Conservation (phyloP, 2,797 vertebrate genomes). For the Prionace glauca region DNA sequence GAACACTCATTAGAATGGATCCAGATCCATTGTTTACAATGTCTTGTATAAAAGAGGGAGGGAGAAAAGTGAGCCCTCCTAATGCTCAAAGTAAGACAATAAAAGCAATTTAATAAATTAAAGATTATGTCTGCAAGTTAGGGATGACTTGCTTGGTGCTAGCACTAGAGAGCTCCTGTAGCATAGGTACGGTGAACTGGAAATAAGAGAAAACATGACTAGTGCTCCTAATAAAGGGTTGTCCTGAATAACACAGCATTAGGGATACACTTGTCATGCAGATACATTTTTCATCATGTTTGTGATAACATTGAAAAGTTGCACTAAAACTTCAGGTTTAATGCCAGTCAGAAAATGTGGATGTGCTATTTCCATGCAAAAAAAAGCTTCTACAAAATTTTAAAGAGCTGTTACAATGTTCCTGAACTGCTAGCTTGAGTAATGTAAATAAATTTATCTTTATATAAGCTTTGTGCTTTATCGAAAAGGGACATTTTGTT, state of each 20-base stretch:
- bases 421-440: background rate
- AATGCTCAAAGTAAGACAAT: background rate
- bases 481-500: background rate
- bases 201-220: background rate
- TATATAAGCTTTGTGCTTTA: background rate
- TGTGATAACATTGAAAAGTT: background rate
- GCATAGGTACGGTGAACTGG: background rate
- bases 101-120: background rate
- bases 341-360: background rate
- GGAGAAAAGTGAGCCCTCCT: background rate
- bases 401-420: background rate
- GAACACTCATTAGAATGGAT: background rate
- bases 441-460: background rate
- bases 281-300: background rate
- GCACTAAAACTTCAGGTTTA: background rate
- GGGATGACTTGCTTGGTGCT: background rate
- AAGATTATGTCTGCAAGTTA: background rate
- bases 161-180: background rate
- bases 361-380: background rate
- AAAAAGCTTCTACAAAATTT: background rate
- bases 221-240: background rate
- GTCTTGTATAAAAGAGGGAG: background rate
- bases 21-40: background rate
- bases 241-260: background rate
- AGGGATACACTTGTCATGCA: background rate